Base-by-base conservation (phyloP, 2,797 vertebrate species). In the Pangasius krempfi region DNA sequence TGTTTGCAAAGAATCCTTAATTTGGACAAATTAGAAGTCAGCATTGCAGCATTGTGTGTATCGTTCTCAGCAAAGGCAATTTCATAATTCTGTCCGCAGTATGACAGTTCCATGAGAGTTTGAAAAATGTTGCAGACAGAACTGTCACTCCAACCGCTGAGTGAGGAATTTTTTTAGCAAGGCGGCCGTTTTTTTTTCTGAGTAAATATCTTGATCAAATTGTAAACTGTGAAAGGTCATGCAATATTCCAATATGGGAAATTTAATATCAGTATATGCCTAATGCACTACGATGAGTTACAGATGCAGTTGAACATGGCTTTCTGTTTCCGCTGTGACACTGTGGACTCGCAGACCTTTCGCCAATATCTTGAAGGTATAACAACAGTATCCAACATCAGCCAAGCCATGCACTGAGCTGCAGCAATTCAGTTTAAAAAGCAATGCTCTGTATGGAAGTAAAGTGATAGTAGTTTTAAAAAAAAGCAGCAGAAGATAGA, bases 1-100 rank as follows among this genome's bases (percentile, higher is more conserved):
- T 84, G 64, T 37, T 54, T 52, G 83, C n/a, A 68, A 84, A 68
- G 82, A 33, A 84, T 84, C 83, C 64, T 54, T 70, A 52, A 84
- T 84, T 70, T 33, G 47, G 37, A 89, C 7, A 44, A 68, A 89
- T 89, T 60, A 80, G 84, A 68, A 88, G 78, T 86, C 60, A 86
- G 27, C 84, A 18, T 1, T 52, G n/a, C 60, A 25, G 47, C 47
- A 33, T 22, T 52, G 62, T 33, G 25, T 33, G 64, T 54, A 72
- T 56, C n/a, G 10, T 14, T 52, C 47, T 85, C 83, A 37, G 64
- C 10, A 37, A 85, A 70, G 47, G 30, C 83, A 8, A 9, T 84
- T 84, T 47, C 12, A 25, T 70, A 37, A 54, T 85, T 85, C 22
- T 37, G 64, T 27, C 30, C 20, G 4, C 40, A 54, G 47, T 33